Percentiles rank a stretch among this genome's conserved stretches.
Evolutionary conservation across 2,113 vertebrate genomes (phyloP).

Genomic region (Bagarius yarrelli): DNA sequence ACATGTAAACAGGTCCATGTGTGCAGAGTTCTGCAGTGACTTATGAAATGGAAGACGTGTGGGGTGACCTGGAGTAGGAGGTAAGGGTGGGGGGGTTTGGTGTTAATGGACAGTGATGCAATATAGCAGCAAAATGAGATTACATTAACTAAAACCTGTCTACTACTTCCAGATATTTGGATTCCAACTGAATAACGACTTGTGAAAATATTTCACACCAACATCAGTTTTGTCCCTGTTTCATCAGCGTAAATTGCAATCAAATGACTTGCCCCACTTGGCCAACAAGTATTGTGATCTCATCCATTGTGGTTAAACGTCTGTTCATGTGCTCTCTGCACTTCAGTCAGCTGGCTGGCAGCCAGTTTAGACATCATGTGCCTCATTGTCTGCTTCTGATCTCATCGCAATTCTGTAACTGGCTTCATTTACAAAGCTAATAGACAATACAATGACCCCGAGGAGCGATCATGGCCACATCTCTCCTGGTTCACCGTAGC

Average conservation of each 20-base stretch:
- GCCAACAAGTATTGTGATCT: neutral
- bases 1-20: too few species aligned
- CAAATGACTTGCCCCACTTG: neutral
- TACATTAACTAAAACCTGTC: neutral
- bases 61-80: too few species aligned
- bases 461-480: constrained; percentile 10
- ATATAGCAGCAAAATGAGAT: neutral
- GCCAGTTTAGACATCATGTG: constrained; percentile 44
- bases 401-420: constrained; percentile 52
- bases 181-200: neutral
- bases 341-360: constrained; percentile 9
- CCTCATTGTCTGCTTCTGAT: constrained; percentile 49
- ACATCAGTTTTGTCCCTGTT: neutral
- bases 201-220: neutral
- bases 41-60: too few species aligned
- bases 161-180: neutral
- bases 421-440: constrained; percentile 16
- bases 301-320: neutral
- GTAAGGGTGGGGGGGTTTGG: too few species aligned
- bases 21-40: too few species aligned
- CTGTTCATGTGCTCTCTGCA: neutral
- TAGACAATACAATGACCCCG: neutral
- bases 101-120: neutral
- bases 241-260: neutral
- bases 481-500: neutral